Evolutionary conservation across 2,113 vertebrate species (phyloP).

Genomic region (Sander vitreus): DNA sequence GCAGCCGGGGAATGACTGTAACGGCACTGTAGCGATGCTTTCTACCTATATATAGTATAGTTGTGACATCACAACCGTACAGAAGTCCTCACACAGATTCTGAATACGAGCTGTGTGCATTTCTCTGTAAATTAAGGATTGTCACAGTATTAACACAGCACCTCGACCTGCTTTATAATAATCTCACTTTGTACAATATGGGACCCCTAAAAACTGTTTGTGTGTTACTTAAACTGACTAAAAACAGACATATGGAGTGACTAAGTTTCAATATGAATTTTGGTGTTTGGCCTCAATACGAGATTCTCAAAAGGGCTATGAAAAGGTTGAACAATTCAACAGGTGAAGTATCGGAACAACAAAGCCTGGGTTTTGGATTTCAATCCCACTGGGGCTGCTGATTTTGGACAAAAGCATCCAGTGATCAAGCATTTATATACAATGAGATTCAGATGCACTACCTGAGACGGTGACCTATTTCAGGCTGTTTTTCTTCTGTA

Average conservation of each 20-base stretch:
- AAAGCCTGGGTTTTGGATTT: conserved; percentile 1
- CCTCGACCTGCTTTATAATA: too few species aligned
- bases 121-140: too few species aligned
- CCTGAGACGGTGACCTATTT: neutral
- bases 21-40: too few species aligned
- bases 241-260: neutral
- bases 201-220: neutral
- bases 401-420: neutral
- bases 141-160: too few species aligned
- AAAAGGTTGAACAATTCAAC: neutral
- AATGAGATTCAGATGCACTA: too few species aligned
- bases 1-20: too few species aligned
- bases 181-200: too few species aligned
- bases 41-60: too few species aligned
- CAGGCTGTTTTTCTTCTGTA: neutral
- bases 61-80: too few species aligned
- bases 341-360: neutral
- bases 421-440: too few species aligned
- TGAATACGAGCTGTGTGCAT: too few species aligned
- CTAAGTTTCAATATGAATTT: neutral
- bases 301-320: neutral
- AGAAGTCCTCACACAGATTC: too few species aligned
- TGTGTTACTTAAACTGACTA: neutral
- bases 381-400: neutral
- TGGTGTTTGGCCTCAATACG: neutral